Conservation (phyloP, 2,797 vertebrate genomes). For the Enteromius trimaculatus region DNA sequence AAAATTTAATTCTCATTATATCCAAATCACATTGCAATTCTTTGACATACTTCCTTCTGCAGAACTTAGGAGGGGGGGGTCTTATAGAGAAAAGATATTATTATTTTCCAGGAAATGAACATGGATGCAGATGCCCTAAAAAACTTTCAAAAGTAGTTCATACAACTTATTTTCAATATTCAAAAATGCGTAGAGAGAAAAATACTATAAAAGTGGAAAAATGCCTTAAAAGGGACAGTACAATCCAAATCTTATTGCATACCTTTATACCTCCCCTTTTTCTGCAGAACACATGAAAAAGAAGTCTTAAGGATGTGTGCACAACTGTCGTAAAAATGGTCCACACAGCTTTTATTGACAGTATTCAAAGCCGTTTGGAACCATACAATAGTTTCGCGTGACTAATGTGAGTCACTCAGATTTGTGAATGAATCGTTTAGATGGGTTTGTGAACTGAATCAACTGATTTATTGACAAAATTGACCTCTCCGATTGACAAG, state of each 20-base stretch:
- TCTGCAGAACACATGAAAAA: no score
- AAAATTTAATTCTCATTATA: background rate
- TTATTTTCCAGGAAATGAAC: background rate
- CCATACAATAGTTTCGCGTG: background rate
- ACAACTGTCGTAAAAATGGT: background rate
- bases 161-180: no score
- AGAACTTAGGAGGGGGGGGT: background rate
- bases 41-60: background rate
- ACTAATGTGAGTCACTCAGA: background rate
- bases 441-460: background rate
- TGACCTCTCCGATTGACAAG: no score
- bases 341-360: no score
- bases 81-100: background rate
- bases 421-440: background rate
- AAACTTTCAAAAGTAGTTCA: no score
- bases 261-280: background rate
- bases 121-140: no score
- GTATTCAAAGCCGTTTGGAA: background rate
- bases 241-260: background rate
- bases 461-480: background rate
- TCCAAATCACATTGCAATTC: background rate
- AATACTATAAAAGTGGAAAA: no score
- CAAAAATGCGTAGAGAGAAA: no score
- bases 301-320: background rate
- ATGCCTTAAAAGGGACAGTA: background rate